These are phyloP conservation scores for Xanthorhoe designata DNA, from an alignment of 2,888 invertebrate genomes.

Conservation along the genomic window DNA sequence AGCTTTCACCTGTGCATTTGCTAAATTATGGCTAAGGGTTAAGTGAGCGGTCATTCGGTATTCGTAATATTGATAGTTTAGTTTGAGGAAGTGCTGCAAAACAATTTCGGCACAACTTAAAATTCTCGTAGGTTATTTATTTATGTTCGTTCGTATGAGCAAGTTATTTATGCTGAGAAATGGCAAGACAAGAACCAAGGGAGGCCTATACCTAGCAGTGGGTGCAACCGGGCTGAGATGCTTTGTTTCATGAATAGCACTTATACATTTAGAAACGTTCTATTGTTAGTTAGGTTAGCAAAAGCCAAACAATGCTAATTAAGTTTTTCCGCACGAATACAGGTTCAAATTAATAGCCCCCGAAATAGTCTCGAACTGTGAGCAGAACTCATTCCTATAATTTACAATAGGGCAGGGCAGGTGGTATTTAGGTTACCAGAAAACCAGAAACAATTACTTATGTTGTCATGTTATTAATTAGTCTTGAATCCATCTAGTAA, in stretches of 20 bases:
- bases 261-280: too few species aligned
- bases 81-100: not conserved
- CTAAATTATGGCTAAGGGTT: not conserved
- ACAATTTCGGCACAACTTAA: not conserved
- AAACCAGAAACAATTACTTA: not conserved
- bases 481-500: not conserved
- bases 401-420: not conserved
- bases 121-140: too few species aligned
- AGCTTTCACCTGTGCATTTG: not conserved
- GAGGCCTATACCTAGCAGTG: too few species aligned
- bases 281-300: too few species aligned
- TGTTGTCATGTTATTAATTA: not conserved
- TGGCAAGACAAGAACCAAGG: too few species aligned
- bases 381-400: not conserved
- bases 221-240: too few species aligned
- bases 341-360: slow-evolving; percentile 20
- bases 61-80: too few species aligned
- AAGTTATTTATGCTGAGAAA: too few species aligned
- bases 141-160: too few species aligned
- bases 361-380: slow-evolving; percentile 22
- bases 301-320: slow-evolving; percentile 27
- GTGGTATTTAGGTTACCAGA: not conserved
- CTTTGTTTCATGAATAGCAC: too few species aligned
- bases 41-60: too few species aligned
- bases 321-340: slow-evolving; percentile 34